phyloP scores from a whole-genome alignment of 2,113 vertebrate species.

The Burhinus oedicnemus region DNA sequence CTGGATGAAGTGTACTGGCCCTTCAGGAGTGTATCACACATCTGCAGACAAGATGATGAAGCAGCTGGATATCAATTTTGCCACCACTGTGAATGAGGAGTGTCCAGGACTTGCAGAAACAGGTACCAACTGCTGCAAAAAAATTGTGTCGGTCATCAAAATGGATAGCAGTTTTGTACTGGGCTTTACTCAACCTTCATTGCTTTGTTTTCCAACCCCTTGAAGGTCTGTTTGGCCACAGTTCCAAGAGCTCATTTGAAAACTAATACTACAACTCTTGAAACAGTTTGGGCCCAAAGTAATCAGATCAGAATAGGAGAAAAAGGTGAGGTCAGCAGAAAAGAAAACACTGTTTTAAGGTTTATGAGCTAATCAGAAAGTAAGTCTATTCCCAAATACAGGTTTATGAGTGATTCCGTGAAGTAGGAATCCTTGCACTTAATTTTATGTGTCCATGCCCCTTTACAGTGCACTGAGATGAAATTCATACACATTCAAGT shows the following conservation, averaged over 20 bases:
- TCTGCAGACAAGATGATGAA: slow-evolving; percentile 85
- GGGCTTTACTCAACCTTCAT: not conserved
- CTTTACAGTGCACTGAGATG: not conserved
- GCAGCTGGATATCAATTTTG: slow-evolving; percentile 84
- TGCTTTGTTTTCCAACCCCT: not conserved
- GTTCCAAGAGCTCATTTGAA: not conserved
- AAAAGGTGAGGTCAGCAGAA: not conserved
- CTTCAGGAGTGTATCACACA: slow-evolving; percentile 86
- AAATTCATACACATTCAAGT: not conserved
- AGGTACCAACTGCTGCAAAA: slow-evolving; percentile 73
- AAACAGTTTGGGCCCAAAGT: not conserved
- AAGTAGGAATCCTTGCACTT: not conserved
- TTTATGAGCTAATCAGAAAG: not conserved
- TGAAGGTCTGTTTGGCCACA: not conserved
- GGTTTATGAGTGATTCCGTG: not conserved
- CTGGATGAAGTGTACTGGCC: slow-evolving; percentile 90
- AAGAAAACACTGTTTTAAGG: not conserved
- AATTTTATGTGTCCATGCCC: not conserved
- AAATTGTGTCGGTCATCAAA: not conserved
- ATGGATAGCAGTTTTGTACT: not conserved
- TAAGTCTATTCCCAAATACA: not conserved
- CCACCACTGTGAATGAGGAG: slow-evolving; percentile 79
- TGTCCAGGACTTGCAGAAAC: slow-evolving; percentile 82
- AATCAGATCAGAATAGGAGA: not conserved
- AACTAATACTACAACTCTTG: not conserved